phyloP scores from a whole-genome alignment of 2,888 invertebrate species.

The Serrognathus titanus region DNA sequence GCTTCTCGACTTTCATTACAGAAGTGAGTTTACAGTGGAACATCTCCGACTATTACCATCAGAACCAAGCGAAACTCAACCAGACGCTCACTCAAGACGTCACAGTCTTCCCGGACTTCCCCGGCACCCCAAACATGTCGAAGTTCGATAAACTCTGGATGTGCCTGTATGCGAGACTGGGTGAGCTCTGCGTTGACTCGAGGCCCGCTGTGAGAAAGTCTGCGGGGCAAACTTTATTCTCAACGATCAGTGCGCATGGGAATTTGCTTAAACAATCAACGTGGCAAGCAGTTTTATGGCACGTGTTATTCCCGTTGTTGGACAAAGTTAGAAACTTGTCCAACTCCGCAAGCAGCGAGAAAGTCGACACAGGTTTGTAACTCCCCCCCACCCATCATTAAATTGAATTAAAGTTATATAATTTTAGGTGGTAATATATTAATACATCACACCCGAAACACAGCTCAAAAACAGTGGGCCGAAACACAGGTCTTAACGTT shows the following conservation, averaged over 20 bases:
- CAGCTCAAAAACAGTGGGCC: conserved; percentile 98
- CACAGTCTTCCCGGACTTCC: conserved; percentile 78
- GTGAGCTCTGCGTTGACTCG: conserved; percentile 89
- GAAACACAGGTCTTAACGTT: conserved; percentile 92
- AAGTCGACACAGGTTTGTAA: conserved; percentile 69
- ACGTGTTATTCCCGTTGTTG: conserved; percentile 90
- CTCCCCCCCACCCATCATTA: not conserved
- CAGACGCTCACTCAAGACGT: conserved; percentile 70
- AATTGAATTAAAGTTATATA: not conserved
- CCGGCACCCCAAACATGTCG: conserved; percentile 78
- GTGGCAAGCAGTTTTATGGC: conserved; percentile 94
- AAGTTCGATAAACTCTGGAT: conserved; percentile 94
- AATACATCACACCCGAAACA: conserved; percentile 97
- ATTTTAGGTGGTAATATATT: conserved; percentile 75
- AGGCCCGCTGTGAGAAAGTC: conserved; percentile 96
- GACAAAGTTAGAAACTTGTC: conserved; percentile 83
- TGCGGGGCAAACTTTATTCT: conserved; percentile 95
- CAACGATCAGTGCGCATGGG: conserved; percentile 95
- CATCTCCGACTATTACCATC: conserved; percentile 95
- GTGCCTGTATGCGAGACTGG: conserved; percentile 85
- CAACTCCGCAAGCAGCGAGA: conserved; percentile 69
- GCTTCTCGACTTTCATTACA: conserved; percentile 17
- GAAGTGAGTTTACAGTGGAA: conserved; percentile 76
- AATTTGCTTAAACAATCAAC: conserved; percentile 80
- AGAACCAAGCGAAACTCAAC: conserved; percentile 84